phyloP scores from a whole-genome alignment of 2,797 vertebrate genomes.

The Arnoldichthys spilopterus region DNA sequence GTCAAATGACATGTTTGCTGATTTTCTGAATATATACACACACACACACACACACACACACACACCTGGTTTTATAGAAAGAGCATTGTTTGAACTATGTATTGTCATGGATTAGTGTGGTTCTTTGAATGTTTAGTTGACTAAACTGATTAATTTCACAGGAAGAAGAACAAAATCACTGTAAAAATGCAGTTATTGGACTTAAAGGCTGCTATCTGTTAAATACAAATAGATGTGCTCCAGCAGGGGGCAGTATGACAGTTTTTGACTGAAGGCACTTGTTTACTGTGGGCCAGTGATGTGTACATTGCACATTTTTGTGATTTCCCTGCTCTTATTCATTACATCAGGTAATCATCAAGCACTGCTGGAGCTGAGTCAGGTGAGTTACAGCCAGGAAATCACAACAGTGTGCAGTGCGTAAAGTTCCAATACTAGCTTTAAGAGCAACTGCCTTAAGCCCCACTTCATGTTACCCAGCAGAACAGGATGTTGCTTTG shows the following conservation, averaged over 20 bases:
- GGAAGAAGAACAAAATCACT: not conserved
- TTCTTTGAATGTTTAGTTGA: not conserved
- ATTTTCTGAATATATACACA: too few species aligned
- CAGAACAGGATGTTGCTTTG: not conserved
- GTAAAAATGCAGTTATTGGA: not conserved
- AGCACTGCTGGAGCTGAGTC: not conserved
- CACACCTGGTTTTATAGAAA: too few species aligned
- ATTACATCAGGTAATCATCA: slow-evolving; percentile 15
- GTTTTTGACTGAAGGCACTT: slow-evolving; percentile 19
- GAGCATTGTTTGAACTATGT: too few species aligned
- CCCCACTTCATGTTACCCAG: not conserved
- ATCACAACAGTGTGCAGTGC: not conserved
- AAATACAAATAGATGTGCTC: not conserved
- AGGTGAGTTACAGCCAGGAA: slow-evolving; percentile 1
- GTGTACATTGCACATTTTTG: not conserved
- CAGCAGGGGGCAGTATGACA: slow-evolving; percentile 57
- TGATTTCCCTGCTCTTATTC: slow-evolving; percentile 17
- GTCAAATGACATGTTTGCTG: too few species aligned
- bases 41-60: too few species aligned
- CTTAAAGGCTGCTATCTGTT: not conserved
- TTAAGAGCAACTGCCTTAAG: not conserved
- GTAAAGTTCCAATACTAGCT: not conserved
- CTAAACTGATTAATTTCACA: not conserved
- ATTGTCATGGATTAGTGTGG: too few species aligned
- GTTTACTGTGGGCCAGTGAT: not conserved